Evolutionary conservation across 2,888 invertebrate genomes (phyloP).

Genomic region (Caenorhabditis afra): DNA sequence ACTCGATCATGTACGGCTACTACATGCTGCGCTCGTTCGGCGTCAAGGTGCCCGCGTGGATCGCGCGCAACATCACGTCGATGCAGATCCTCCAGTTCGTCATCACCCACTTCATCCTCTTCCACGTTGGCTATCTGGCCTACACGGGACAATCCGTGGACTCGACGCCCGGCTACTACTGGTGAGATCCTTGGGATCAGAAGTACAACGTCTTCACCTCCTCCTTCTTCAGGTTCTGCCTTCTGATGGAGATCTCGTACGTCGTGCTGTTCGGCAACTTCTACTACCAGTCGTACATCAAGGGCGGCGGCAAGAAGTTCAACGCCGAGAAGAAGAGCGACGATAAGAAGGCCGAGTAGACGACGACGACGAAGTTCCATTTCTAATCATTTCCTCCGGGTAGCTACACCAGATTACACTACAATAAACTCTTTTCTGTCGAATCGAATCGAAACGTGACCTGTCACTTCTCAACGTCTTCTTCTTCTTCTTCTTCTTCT

Average conservation of each 20-base stretch:
- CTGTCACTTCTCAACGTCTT: too few relatives aligned
- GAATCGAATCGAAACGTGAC: too few relatives aligned
- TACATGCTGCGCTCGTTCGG: conserved; percentile 79
- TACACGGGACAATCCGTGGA: conserved; percentile 60
- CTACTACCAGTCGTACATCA: conserved; percentile 77
- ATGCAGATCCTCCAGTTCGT: conserved; percentile 77
- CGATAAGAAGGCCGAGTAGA: conserved; percentile 41
- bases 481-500: too few relatives aligned
- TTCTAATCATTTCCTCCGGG: conserved; percentile 6
- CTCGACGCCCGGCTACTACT: conserved; percentile 53
- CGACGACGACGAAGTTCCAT: neutral
- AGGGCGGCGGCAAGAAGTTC: conserved; percentile 73
- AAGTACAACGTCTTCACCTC: too few relatives aligned
- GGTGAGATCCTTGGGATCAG: too few relatives aligned
- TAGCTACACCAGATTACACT: neutral
- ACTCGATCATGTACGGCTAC: conserved; percentile 76
- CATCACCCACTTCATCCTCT: conserved; percentile 75
- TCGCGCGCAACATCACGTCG: conserved; percentile 75
- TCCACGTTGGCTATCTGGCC: conserved; percentile 71
- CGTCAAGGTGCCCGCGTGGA: conserved; percentile 76
- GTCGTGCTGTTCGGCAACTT: conserved; percentile 78
- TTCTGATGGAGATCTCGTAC: conserved; percentile 77
- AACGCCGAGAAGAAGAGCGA: conserved; percentile 64
- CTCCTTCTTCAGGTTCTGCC: too few relatives aligned
- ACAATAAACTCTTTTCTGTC: too few relatives aligned